Base-by-base conservation (phyloP, 2,797 vertebrate species). In the Scarus forsteni region DNA sequence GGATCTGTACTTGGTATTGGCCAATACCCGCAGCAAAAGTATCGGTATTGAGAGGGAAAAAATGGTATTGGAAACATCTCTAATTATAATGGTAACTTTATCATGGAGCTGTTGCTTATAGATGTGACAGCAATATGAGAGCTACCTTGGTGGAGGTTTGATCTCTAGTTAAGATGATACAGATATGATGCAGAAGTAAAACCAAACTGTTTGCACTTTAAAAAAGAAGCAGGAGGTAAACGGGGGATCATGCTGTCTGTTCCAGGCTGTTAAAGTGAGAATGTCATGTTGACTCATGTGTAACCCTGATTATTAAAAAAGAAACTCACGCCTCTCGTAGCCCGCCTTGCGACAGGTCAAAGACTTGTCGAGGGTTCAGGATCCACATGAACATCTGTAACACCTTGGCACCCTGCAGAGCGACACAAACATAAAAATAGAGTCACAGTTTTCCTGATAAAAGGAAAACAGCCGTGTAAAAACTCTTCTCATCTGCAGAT, bases 351-450 rank as follows among this genome's bases (percentile, higher is more conserved):
- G 98, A 99, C 81, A 99, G 96, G 91, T 99, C 98, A 76, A 99
- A 99, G 62, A 99, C 98, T 88, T 99, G 98, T 27, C 98, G 96
- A 40, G 98, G 98, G 90, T 99, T 99, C 91, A 99, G 76, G 89
- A 96, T 97, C 98, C 98, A 99, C 98, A 99, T 99, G 90, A 99
- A 99, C 95, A 96, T 99, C 94, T 99, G 98, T 14, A 99, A 91
- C 85, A 99, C 95, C 89, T 99, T 99, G 70, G 96, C 97, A 83
- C 98, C 98, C 98, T 99, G 39, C 8, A 40, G 55, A 63, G 18
- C 72, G 7, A 60, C n/a, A 65, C 11, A 48, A 9, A 40, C 0
- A 63, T 0, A 18, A 12, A 5, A 11, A 53, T 18, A 10, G 8
- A 38, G 10, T 6, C 10, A 19, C 12, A 7, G 10, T 12, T 8